A percentile compares a stretch with the other conserved stretches of the same genome.
These are phyloP conservation scores for Eubasilissa splendida DNA, from an alignment of 2,888 invertebrate species.

Conservation along the genomic window DNA sequence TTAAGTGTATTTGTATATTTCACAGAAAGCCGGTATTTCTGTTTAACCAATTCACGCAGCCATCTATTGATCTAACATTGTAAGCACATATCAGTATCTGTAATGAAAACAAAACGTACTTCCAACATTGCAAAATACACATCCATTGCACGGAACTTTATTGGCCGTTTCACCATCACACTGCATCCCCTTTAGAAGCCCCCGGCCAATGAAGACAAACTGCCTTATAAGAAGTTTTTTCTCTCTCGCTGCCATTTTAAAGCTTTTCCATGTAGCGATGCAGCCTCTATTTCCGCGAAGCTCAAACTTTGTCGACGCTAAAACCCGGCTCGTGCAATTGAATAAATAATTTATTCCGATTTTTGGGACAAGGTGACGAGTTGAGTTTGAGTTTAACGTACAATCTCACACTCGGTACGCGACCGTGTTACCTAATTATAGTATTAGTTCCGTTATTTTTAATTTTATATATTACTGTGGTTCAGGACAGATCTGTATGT, in stretches of 20 bases:
- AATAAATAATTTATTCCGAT: background rate
- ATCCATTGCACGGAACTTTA: slow-evolving; percentile 42
- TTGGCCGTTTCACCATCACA: slow-evolving; percentile 38
- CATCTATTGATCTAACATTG: too few relatives aligned
- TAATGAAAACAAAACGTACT: slow-evolving; percentile 13
- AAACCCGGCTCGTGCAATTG: background rate
- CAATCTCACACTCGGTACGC: too few relatives aligned
- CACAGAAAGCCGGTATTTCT: too few relatives aligned
- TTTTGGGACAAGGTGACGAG: too few relatives aligned
- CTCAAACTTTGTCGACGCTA: slow-evolving; percentile 4
- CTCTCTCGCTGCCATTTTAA: slow-evolving; percentile 50
- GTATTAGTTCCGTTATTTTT: too few relatives aligned
- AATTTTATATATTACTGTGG: too few relatives aligned
- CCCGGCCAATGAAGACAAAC: slow-evolving; percentile 56
- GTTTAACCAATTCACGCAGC: too few relatives aligned
- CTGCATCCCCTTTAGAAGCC: slow-evolving; percentile 34
- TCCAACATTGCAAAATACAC: slow-evolving; percentile 28
- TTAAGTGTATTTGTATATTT: too few relatives aligned
- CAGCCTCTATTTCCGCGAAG: background rate
- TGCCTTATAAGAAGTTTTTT: slow-evolving; percentile 45
- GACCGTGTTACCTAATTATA: too few relatives aligned
- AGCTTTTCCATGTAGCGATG: slow-evolving; percentile 53
- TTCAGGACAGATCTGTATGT: too few relatives aligned
- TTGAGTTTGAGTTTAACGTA: too few relatives aligned
- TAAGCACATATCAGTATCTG: background rate